Evolutionary conservation across 2,113 vertebrate species (phyloP).

Genomic region (Epinephelus moara): DNA sequence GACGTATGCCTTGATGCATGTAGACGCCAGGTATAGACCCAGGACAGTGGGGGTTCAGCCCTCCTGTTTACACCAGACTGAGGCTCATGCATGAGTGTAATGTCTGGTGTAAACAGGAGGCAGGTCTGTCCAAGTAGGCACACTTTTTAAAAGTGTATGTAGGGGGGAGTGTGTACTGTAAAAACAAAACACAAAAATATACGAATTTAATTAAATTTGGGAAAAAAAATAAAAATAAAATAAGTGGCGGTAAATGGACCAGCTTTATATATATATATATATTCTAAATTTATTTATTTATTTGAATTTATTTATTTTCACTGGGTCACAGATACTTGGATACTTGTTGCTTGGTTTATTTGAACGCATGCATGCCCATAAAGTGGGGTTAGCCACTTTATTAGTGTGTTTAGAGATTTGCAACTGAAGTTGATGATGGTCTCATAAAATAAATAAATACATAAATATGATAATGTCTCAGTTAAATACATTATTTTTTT

Average conservation of each 20-base stretch:
- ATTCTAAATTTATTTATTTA: neutral
- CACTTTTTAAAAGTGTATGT: constrained; percentile 29
- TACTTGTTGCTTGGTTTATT: constrained; percentile 39
- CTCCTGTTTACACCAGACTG: constrained; percentile 54
- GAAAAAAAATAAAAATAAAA: neutral
- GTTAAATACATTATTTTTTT: too few relatives aligned
- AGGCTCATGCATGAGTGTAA: constrained; percentile 11
- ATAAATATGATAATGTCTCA: neutral
- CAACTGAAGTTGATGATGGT: neutral
- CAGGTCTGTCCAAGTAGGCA: constrained; percentile 28
- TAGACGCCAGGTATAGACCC: constrained; percentile 59
- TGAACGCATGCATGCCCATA: neutral
- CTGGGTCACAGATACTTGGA: neutral
- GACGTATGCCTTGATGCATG: constrained; percentile 58
- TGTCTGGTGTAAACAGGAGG: neutral
- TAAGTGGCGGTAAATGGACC: neutral
- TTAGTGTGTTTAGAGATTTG: neutral
- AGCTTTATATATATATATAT: neutral
- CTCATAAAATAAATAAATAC: neutral
- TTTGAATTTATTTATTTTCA: neutral
- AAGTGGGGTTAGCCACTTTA: neutral
- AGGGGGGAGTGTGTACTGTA: neutral
- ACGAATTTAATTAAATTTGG: neutral
- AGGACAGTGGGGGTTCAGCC: constrained; percentile 56
- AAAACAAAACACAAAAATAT: neutral